Conservation (phyloP, 2,113 vertebrate genomes). For the Alaudala cheleensis region DNA sequence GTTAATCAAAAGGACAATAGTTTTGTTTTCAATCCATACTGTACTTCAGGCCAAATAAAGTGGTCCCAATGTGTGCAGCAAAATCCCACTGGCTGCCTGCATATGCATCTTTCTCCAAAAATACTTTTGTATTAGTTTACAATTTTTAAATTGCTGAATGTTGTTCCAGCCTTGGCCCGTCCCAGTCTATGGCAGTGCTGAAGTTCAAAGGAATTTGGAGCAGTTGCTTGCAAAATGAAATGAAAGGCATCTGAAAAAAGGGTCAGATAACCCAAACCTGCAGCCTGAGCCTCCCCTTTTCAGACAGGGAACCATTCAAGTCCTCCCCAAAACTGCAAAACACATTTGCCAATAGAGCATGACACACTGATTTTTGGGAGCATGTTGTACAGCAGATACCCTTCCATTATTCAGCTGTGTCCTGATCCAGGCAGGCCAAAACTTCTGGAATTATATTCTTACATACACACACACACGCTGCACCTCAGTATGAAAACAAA, state of each 20-base stretch:
- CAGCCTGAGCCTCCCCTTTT: neutral
- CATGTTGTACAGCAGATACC: neutral
- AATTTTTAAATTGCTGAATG: neutral
- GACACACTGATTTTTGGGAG: neutral
- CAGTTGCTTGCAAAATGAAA: neutral
- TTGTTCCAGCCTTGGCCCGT: neutral
- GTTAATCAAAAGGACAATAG: conserved; percentile 25
- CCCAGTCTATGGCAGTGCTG: neutral
- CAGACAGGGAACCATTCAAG: neutral
- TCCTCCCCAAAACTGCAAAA: neutral
- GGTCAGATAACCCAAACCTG: neutral
- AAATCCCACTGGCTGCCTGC: neutral
- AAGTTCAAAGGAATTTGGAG: conserved; percentile 11
- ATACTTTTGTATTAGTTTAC: neutral
- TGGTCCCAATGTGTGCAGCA: neutral
- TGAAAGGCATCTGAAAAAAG: neutral
- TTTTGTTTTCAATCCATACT: neutral
- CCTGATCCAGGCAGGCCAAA: neutral
- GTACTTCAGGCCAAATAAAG: neutral
- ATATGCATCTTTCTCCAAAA: neutral
- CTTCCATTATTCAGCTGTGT: neutral
- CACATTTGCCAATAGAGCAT: neutral
- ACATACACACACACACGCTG: too few relatives aligned
- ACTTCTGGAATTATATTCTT: neutral
- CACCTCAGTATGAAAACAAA: neutral